These are phyloP conservation scores for Hybognathus amarus DNA, from an alignment of 2,797 vertebrate species.

Conservation along the genomic window DNA sequence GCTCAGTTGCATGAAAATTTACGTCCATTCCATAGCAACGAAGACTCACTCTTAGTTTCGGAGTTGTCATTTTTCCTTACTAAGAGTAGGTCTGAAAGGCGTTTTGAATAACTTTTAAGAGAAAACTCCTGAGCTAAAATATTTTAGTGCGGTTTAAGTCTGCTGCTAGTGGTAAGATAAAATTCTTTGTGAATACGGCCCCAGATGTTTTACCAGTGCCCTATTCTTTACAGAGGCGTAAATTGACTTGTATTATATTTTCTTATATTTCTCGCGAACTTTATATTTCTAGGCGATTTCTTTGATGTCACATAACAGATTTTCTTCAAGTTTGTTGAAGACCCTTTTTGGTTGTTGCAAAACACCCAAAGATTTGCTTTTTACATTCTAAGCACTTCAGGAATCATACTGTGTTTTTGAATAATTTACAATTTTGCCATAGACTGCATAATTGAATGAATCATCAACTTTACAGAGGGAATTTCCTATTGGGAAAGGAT, in stretches of 20 bases:
- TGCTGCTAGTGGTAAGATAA: no score
- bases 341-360: not conserved
- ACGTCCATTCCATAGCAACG: no score
- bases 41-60: no score
- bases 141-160: no score
- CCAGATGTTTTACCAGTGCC: not conserved
- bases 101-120: no score
- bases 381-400: not conserved
- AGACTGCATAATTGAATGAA: not conserved
- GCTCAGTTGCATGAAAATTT: no score
- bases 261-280: not conserved
- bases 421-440: not conserved
- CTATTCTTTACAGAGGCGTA: not conserved
- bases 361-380: not conserved
- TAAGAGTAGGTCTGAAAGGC: no score
- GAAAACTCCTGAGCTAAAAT: no score
- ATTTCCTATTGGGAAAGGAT: slow-evolving; percentile 12
- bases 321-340: not conserved
- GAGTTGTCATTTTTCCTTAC: no score
- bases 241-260: no score
- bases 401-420: not conserved
- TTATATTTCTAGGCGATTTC: no score
- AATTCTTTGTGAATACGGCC: no score
- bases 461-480: not conserved
- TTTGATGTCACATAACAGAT: not conserved